These are phyloP conservation scores for Typhlichthys eigenmanni DNA, from an alignment of 2,797 vertebrate species.

Conservation along the genomic window DNA sequence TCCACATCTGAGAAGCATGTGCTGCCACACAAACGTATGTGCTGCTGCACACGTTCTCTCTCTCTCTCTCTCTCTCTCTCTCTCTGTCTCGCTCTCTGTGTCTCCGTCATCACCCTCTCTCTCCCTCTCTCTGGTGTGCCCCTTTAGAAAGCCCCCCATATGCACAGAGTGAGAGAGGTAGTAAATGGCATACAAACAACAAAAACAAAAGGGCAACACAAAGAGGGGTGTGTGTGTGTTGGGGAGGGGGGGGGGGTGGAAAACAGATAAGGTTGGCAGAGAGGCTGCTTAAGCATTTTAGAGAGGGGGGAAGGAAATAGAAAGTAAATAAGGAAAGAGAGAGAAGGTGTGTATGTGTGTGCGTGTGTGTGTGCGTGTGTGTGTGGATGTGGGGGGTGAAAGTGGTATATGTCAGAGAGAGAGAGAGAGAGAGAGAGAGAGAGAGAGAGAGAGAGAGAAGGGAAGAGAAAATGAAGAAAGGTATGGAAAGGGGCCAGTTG, in stretches of 20 bases:
- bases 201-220: constrained; percentile 25
- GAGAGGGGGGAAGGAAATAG: constrained; percentile 6
- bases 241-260: background rate
- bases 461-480: constrained; percentile 53
- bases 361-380: too few species aligned
- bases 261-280: constrained; percentile 6
- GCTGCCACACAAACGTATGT: constrained; percentile 69
- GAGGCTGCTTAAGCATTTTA: constrained; percentile 27
- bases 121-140: constrained; percentile 72
- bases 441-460: constrained; percentile 26
- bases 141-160: constrained; percentile 65
- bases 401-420: background rate
- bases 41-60: constrained; percentile 67
- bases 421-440: constrained; percentile 13
- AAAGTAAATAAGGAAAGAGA: constrained; percentile 7
- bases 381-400: too few species aligned
- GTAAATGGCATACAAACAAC: constrained; percentile 1
- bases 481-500: constrained; percentile 71
- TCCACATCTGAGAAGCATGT: constrained; percentile 76
- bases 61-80: constrained; percentile 46
- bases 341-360: background rate
- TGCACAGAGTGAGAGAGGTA: constrained; percentile 47
- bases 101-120: constrained; percentile 27
- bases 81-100: constrained; percentile 80
- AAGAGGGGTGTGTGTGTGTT: constrained; percentile 8